These are phyloP conservation scores for Nudaria mundana DNA, from an alignment of 2,888 invertebrate genomes.

Conservation along the genomic window DNA sequence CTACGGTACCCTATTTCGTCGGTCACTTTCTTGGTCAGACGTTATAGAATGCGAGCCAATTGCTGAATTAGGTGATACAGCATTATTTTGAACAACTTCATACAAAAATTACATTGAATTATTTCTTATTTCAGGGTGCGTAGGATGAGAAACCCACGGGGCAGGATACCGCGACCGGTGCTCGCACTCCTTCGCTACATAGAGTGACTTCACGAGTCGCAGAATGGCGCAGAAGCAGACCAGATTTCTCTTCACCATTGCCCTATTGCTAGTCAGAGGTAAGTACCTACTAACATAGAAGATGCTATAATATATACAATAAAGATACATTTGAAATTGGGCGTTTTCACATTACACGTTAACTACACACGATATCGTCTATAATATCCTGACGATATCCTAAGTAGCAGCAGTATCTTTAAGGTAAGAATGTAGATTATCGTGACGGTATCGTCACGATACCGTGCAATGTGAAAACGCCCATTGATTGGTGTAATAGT, in stretches of 20 bases:
- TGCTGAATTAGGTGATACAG: not conserved
- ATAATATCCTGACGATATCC: too few relatives aligned
- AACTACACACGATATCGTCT: too few relatives aligned
- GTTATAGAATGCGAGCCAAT: too few relatives aligned
- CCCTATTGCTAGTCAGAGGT: slow-evolving; percentile 60
- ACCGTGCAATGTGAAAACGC: too few relatives aligned
- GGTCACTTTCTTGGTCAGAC: too few relatives aligned
- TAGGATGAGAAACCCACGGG: slow-evolving; percentile 18
- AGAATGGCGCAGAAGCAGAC: slow-evolving; percentile 45
- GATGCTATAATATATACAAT: not conserved
- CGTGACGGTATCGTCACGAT: too few relatives aligned
- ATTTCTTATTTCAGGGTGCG: slow-evolving; percentile 10
- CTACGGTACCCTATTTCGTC: too few relatives aligned
- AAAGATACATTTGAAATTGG: not conserved
- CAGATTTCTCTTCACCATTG: slow-evolving; percentile 45
- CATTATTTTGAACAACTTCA: not conserved
- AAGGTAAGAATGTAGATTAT: too few relatives aligned
- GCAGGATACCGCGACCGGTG: slow-evolving; percentile 23
- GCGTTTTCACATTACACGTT: too few relatives aligned
- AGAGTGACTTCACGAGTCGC: slow-evolving; percentile 23
- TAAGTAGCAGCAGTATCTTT: too few relatives aligned
- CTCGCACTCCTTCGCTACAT: slow-evolving; percentile 17
- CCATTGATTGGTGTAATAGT: too few relatives aligned
- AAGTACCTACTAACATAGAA: slow-evolving; percentile 11
- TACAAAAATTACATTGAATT: not conserved